Evolutionary conservation across 1,140 invertebrate genomes (phyloP).

Genomic region (Tetramorium parvispinum): DNA sequence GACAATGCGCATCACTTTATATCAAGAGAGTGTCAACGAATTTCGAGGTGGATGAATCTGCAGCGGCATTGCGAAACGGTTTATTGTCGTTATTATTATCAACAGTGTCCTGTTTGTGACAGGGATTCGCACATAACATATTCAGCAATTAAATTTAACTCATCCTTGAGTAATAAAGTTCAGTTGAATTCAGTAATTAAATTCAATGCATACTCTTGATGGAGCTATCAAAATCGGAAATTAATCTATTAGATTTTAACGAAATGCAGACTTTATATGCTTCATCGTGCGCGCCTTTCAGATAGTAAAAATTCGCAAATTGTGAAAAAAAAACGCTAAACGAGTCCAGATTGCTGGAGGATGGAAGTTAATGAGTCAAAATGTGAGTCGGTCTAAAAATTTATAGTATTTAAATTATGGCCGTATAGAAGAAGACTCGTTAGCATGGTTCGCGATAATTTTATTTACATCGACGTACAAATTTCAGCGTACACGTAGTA

Average conservation of each 20-base stretch:
- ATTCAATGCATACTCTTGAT: background rate
- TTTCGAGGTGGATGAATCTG: constrained; percentile 34
- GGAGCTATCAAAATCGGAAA: background rate
- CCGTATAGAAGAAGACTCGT: background rate
- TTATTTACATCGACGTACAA: constrained; percentile 45
- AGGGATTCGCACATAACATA: background rate
- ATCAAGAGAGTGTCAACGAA: constrained; percentile 46
- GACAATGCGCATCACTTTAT: constrained; percentile 55
- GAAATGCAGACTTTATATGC: background rate
- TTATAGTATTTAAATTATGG: constrained; percentile 6
- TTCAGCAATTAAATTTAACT: constrained; percentile 3
- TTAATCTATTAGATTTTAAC: background rate
- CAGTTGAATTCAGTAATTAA: background rate
- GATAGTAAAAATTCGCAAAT: background rate
- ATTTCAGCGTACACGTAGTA: constrained; percentile 48
- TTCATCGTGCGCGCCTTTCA: background rate
- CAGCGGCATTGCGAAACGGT: constrained; percentile 15
- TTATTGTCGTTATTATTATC: constrained; percentile 36
- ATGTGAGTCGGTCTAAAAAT: constrained; percentile 1
- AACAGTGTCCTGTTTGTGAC: background rate
- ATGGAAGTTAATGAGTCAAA: constrained; percentile 21
- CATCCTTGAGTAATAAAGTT: too few relatives aligned
- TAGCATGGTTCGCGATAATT: constrained; percentile 25
- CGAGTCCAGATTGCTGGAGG: background rate
- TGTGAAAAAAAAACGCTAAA: background rate